phyloP scores from a whole-genome alignment of 2,888 invertebrate species.

The Phymatocera aterrima region DNA sequence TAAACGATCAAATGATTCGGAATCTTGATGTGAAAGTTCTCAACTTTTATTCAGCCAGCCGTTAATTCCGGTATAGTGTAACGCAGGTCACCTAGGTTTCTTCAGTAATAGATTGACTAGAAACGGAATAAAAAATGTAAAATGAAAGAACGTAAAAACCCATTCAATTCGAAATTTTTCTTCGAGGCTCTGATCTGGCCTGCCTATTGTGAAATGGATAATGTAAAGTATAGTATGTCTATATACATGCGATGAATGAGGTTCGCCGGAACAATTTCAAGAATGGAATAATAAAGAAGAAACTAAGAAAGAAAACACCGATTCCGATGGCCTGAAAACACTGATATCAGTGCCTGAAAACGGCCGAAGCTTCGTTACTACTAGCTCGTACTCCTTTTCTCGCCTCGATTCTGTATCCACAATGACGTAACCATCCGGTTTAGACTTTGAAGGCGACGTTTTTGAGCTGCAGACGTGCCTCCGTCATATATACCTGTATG shows the following conservation, averaged over 20 bases:
- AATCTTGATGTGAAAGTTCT: constrained; percentile 24
- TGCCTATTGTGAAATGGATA: too few relatives aligned
- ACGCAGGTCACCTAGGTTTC: neutral
- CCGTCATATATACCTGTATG: neutral
- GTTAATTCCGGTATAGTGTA: constrained; percentile 13
- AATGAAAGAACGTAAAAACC: neutral
- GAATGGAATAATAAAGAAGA: neutral
- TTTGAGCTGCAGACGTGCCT: neutral
- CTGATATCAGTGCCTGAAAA: too few relatives aligned
- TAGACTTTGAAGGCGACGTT: neutral
- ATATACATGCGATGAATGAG: neutral
- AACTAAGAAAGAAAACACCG: neutral
- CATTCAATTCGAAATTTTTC: neutral
- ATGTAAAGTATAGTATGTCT: too few relatives aligned
- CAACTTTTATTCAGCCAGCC: constrained; percentile 8
- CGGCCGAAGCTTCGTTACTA: neutral
- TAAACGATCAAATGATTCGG: constrained; percentile 10
- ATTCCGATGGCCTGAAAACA: constrained; percentile 16
- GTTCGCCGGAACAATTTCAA: neutral
- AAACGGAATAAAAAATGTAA: neutral
- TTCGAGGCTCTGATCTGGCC: too few relatives aligned
- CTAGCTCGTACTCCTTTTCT: neutral
- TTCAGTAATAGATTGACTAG: neutral
- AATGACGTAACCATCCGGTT: constrained; percentile 36
- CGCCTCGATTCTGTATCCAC: constrained; percentile 10